Conservation (phyloP, 1,140 invertebrate species). For the Pseudobourletiella spinata region DNA sequence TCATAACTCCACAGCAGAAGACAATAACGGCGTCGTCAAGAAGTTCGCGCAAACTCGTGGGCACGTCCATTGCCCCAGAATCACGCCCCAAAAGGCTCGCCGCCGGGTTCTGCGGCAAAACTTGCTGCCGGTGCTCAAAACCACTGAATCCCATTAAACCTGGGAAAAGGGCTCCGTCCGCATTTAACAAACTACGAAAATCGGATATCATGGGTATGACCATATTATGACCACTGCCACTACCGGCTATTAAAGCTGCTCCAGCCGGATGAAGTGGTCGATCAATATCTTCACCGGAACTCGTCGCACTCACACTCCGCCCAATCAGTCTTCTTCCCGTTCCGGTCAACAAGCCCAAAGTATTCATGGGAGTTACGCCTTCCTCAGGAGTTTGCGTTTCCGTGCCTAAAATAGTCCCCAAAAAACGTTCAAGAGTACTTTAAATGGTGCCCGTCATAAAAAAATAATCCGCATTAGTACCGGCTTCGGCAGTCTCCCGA, state of each 20-base stretch:
- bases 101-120: slow-evolving; percentile 24
- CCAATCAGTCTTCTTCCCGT: neutral
- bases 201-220: slow-evolving; percentile 29
- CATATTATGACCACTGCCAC: slow-evolving; percentile 27
- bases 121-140: slow-evolving; percentile 7
- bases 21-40: slow-evolving; percentile 59
- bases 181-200: slow-evolving; percentile 13
- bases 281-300: slow-evolving; percentile 24
- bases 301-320: slow-evolving; percentile 15
- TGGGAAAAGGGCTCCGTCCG: slow-evolving; percentile 9
- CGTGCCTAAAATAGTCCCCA: neutral
- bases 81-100: slow-evolving; percentile 22
- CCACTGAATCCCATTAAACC: slow-evolving; percentile 20
- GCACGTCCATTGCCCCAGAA: slow-evolving; percentile 19
- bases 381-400: neutral
- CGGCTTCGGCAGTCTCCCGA: neutral
- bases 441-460: no score
- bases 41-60: slow-evolving; percentile 45
- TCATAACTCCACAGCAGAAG: slow-evolving; percentile 58
- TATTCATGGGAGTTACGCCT: neutral
- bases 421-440: no score
- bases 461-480: no score
- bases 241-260: slow-evolving; percentile 25
- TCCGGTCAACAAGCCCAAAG: neutral
- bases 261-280: neutral